Evolutionary conservation across 2,113 vertebrate genomes (phyloP).

Genomic region (Psittacus erithacus): DNA sequence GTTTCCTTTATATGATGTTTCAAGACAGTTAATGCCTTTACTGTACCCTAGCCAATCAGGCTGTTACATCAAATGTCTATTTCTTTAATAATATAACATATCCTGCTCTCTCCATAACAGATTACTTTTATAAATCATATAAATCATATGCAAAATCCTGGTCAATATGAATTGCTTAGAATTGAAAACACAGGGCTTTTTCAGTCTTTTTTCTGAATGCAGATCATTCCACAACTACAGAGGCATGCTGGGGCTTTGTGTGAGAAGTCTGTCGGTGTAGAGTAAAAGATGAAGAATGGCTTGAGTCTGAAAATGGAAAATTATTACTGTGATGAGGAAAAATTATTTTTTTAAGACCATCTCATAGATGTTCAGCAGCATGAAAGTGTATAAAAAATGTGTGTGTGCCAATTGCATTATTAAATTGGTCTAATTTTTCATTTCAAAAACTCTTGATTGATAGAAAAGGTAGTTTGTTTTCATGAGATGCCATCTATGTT

Average conservation of each 20-base stretch:
- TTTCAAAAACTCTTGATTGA: neutral
- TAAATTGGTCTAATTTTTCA: neutral
- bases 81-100: neutral
- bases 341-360: neutral
- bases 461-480: neutral
- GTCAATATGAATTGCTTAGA: neutral
- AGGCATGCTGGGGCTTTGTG: neutral
- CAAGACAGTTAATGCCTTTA: slow-evolving; percentile 14
- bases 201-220: neutral
- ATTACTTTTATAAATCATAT: neutral
- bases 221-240: neutral
- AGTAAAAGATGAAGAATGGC: neutral
- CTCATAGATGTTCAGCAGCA: neutral
- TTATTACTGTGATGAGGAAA: neutral
- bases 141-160: neutral
- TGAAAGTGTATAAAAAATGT: neutral
- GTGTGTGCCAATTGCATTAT: neutral
- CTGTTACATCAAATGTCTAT: neutral
- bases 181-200: neutral
- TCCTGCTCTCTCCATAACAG: neutral
- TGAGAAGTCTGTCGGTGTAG: neutral
- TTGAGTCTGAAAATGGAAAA: neutral
- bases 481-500: neutral
- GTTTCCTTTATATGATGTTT: slow-evolving; percentile 20
- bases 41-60: neutral